These are phyloP conservation scores for Microctenopoma stevenorrisi DNA, from an alignment of 2,797 vertebrate species.

Conservation along the genomic window DNA sequence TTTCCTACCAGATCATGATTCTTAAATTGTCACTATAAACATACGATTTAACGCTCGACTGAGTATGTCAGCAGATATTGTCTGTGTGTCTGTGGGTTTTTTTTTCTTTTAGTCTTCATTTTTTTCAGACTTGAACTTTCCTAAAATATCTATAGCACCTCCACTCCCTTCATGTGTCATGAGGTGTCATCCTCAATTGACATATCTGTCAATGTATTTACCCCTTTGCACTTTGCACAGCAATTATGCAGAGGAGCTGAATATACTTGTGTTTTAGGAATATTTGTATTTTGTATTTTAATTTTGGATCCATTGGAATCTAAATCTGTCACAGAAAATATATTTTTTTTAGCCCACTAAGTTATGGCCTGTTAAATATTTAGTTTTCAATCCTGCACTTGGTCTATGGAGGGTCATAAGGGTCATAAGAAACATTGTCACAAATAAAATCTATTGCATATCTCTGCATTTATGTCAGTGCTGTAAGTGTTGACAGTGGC, in stretches of 20 bases:
- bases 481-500: constrained; percentile 20
- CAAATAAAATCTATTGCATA: background rate
- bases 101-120: background rate
- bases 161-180: background rate
- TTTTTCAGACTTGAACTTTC: constrained; percentile 8
- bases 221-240: background rate
- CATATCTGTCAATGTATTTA: constrained; percentile 15
- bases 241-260: background rate
- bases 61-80: constrained; percentile 53
- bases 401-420: too few species aligned
- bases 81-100: background rate
- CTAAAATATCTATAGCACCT: background rate
- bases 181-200: too few species aligned
- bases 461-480: background rate
- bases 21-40: constrained; percentile 50
- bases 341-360: background rate
- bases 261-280: constrained; percentile 19
- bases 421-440: background rate
- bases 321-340: background rate
- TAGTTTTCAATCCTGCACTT: background rate
- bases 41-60: constrained; percentile 41
- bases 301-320: background rate
- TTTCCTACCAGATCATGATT: constrained; percentile 28
- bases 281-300: background rate
- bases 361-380: background rate